phyloP scores from a whole-genome alignment of 2,888 invertebrate species.

The Nowickia ferox region DNA sequence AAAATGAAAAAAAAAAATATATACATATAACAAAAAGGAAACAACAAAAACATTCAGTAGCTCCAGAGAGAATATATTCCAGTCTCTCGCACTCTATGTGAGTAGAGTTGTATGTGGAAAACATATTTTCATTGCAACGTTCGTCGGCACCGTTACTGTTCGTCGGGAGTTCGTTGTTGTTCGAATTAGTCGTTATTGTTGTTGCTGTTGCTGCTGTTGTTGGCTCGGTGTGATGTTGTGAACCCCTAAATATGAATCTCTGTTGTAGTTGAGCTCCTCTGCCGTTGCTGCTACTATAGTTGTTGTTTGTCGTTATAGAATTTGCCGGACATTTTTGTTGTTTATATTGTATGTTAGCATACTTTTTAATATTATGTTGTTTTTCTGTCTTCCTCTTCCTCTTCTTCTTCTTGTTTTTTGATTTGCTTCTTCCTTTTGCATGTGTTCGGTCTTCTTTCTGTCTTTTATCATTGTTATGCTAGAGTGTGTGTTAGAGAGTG shows the following conservation, averaged over 20 bases:
- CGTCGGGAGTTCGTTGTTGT: conserved; percentile 48
- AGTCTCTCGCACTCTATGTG: conserved; percentile 16
- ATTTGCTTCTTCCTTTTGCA: conserved; percentile 62
- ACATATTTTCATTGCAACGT: conserved; percentile 45
- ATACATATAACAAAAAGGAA: conserved; percentile 19
- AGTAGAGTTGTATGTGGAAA: conserved; percentile 16
- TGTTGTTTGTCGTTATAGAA: conserved; percentile 52
- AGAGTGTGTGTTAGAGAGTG: conserved; percentile 38
- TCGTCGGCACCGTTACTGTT: conserved; percentile 38
- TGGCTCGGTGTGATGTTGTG: conserved; percentile 52
- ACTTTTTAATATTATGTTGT: conserved; percentile 62
- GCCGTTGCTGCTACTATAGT: conserved; percentile 44
- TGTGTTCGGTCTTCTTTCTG: conserved; percentile 63
- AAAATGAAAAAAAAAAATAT: conserved; percentile 25
- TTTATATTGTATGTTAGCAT: conserved; percentile 59
- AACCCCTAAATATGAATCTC: conserved; percentile 67
- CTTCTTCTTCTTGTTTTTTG: conserved; percentile 41
- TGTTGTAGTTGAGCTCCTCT: conserved; percentile 39
- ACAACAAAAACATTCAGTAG: neutral
- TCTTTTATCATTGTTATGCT: conserved; percentile 33
- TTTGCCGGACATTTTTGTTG: conserved; percentile 49
- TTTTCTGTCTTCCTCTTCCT: conserved; percentile 27
- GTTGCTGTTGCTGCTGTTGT: conserved; percentile 32
- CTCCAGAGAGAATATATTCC: conserved; percentile 40
- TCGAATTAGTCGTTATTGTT: conserved; percentile 43